These are phyloP conservation scores for Alectoris magna DNA, from an alignment of 2,797 vertebrate genomes.

Conservation along the genomic window DNA sequence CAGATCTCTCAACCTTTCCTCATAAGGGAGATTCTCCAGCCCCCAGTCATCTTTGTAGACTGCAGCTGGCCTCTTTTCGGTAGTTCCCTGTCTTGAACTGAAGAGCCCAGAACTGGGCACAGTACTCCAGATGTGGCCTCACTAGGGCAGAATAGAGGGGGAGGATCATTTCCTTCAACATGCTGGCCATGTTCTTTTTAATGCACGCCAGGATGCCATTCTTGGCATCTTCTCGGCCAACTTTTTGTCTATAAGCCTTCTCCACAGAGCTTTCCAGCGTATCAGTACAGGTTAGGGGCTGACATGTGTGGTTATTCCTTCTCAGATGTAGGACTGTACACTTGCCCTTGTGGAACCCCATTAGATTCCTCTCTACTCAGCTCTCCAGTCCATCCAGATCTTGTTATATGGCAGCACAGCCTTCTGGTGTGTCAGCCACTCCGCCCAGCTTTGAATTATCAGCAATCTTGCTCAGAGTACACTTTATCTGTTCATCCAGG, in stretches of 20 bases:
- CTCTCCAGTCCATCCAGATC: background rate
- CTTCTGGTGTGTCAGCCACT: background rate
- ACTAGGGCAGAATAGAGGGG: no score
- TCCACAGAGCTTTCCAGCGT: no score
- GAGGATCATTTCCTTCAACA: no score
- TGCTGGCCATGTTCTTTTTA: no score
- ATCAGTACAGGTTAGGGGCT: no score
- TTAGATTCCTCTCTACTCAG: background rate
- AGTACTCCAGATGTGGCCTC: no score
- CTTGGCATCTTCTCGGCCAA: no score
- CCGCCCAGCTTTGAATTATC: background rate
- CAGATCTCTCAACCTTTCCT: background rate
- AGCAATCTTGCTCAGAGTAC: background rate
- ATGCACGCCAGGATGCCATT: no score
- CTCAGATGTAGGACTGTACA: background rate
- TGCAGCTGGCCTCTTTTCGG: no score
- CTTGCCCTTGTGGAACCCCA: background rate
- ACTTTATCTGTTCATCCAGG: background rate
- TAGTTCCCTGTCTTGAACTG: no score
- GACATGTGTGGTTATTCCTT: background rate
- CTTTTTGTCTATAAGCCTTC: no score
- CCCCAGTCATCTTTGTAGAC: background rate
- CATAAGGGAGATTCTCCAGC: background rate
- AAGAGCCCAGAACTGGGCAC: no score
- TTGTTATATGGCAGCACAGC: background rate